Base-by-base conservation (phyloP, 1,140 invertebrate species). In the Caenorhabditis brenneri region DNA sequence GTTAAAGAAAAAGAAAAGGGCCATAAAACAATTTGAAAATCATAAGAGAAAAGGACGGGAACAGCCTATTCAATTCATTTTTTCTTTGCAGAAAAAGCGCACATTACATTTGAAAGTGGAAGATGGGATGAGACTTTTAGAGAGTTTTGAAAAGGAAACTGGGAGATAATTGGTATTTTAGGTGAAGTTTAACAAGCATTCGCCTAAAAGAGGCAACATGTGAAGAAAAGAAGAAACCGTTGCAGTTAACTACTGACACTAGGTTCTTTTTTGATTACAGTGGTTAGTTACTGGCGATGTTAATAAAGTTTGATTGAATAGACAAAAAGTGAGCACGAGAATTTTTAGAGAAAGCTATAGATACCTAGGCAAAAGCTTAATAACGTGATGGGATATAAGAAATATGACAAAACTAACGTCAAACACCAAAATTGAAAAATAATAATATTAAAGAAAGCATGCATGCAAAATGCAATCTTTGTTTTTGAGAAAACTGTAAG, bases 391-490 rank as follows among this genome's bases (percentile, higher is more conserved):
- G 22, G n/a, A 31, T 55, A n/a, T 6, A 10, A 12, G 9, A 1
- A 36, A 36, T 22, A 22, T 4, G n/a, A 74, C 16, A 24, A 42
- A 22, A 74, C 5, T 65, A 46, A 42, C 12, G 29, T 74, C 10
- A 15, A 42, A 74, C 65, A 31, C 36, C 36, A 42, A 74, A 55
- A 27, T n/a, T 22, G 9, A 12, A 33, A 27, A 19, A 19, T 36
- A 65, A 36, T 65, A 29, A 31, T 31, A 33, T 27, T 16, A 33
- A 55, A 80, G 79, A 80, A 33, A 55, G 79, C 51, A 51, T 24
- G 79, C 46, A 55, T 53, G 79, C 46, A 80, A 53, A 53, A 80
- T 55, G 79, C 79, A 36, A 53, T 51, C 51, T 51, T 80, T 80
- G 10, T 5, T 79, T 27, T 1, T 48, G 74, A 51, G 42, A 79